Conservation (phyloP, 2,888 invertebrate species). For the Mamestra brassicae region DNA sequence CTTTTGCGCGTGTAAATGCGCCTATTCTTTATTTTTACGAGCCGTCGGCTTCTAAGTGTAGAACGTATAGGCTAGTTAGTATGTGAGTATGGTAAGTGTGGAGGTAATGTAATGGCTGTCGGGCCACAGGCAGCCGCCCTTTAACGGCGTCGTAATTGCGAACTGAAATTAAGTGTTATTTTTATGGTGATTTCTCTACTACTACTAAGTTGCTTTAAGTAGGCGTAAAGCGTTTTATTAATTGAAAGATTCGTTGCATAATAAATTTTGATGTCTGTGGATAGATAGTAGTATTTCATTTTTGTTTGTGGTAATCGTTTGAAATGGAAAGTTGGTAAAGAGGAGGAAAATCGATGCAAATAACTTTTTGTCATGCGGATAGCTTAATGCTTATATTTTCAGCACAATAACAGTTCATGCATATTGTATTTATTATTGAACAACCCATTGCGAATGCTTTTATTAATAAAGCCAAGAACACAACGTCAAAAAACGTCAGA, state of each 20-base stretch:
- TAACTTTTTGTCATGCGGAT: too few relatives aligned
- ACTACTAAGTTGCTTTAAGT: slow-evolving; percentile 90
- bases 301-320: slow-evolving; percentile 31
- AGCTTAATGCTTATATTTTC: not conserved
- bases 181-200: slow-evolving; percentile 90
- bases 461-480: slow-evolving; percentile 27
- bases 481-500: slow-evolving; percentile 28
- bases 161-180: slow-evolving; percentile 91
- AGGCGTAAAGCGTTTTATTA: slow-evolving; percentile 89
- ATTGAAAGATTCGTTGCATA: slow-evolving; percentile 82
- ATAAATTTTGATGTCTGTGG: slow-evolving; percentile 60
- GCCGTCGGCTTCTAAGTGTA: slow-evolving; percentile 79
- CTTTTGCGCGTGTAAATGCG: slow-evolving; percentile 73
- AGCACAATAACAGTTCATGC: not conserved
- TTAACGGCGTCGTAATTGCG: slow-evolving; percentile 89
- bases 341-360: not conserved
- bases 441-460: not conserved
- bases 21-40: slow-evolving; percentile 80
- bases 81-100: slow-evolving; percentile 81
- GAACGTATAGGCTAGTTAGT: slow-evolving; percentile 76
- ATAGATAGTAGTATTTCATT: slow-evolving; percentile 48
- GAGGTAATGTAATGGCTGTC: slow-evolving; percentile 86
- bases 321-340: slow-evolving; percentile 5
- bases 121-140: slow-evolving; percentile 86
- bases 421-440: not conserved